Percentiles rank a stretch among this genome's conserved stretches.
Conservation (phyloP, 2,888 invertebrate species). For the Cotesia congregata region DNA sequence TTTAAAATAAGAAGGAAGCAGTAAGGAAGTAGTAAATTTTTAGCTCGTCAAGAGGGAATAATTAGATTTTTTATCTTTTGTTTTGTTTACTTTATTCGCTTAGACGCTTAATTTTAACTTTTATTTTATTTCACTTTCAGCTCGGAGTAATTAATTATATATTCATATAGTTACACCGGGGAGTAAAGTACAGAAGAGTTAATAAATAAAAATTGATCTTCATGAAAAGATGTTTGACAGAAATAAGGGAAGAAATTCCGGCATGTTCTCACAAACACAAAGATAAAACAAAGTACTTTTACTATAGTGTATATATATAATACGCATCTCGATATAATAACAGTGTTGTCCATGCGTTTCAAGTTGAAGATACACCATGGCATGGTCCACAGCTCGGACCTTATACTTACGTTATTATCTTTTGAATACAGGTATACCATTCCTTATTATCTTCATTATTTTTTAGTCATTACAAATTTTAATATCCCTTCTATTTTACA, state of each 20-base stretch:
- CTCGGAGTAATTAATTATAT: not conserved
- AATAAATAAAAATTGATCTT: no score
- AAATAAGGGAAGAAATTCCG: not conserved
- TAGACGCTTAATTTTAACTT: not conserved
- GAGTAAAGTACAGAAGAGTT: no score
- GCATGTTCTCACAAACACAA: not conserved
- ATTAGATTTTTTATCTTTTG: not conserved
- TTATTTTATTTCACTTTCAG: not conserved
- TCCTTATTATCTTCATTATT: conserved; percentile 53
- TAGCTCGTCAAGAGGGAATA: not conserved
- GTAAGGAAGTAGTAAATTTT: not conserved
- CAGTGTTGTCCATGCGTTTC: conserved; percentile 28
- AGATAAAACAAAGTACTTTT: not conserved
- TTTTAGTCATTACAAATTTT: conserved; percentile 56
- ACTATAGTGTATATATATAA: conserved; percentile 7
- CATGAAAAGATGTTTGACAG: not conserved
- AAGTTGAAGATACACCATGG: conserved; percentile 29
- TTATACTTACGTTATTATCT: conserved; percentile 62
- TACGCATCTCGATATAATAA: conserved; percentile 35
- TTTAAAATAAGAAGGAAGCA: not conserved
- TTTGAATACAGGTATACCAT: conserved; percentile 49
- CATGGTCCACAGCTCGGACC: conserved; percentile 52
- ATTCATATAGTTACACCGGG: not conserved
- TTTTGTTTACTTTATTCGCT: not conserved
- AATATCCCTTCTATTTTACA: conserved; percentile 44